These are phyloP conservation scores for Bergia puertoricense DNA, from an alignment of 92 coral and sea anemone species.

Conservation along the genomic window DNA sequence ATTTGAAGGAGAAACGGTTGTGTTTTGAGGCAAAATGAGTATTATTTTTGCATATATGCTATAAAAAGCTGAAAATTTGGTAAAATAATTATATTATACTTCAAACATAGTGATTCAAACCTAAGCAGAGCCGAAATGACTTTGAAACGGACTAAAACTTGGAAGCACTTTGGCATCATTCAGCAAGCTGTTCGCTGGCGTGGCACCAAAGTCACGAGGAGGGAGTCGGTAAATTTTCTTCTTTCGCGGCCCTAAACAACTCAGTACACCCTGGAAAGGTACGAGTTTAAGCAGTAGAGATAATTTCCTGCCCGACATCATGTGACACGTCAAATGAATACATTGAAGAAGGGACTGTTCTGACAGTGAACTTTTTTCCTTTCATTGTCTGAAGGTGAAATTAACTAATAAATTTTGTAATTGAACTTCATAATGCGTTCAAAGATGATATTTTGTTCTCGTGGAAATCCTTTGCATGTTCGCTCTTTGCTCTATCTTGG, in stretches of 20 bases:
- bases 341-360: not conserved
- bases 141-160: no score
- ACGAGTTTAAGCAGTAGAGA: not conserved
- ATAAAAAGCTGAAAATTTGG: no score
- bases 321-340: not conserved
- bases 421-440: not conserved
- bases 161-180: no score
- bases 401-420: no score
- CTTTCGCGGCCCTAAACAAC: not conserved
- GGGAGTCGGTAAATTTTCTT: not conserved
- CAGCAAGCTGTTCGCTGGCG: no score
- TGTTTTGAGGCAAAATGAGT: no score
- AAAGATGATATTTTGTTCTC: constrained; percentile 13
- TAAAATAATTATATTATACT: no score
- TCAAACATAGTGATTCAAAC: no score
- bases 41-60: no score
- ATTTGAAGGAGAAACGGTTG: no score
- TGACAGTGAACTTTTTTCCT: not conserved
- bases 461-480: not conserved
- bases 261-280: constrained; percentile 12
- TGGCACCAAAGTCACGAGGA: no score
- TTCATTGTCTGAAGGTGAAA: not conserved
- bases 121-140: no score
- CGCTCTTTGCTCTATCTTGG: constrained; percentile 1
- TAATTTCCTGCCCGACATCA: not conserved